A percentile compares a stretch with the other conserved stretches of the same genome.
Evolutionary conservation across 2,888 invertebrate genomes (phyloP).

Genomic region (Dioctria rufipes): DNA sequence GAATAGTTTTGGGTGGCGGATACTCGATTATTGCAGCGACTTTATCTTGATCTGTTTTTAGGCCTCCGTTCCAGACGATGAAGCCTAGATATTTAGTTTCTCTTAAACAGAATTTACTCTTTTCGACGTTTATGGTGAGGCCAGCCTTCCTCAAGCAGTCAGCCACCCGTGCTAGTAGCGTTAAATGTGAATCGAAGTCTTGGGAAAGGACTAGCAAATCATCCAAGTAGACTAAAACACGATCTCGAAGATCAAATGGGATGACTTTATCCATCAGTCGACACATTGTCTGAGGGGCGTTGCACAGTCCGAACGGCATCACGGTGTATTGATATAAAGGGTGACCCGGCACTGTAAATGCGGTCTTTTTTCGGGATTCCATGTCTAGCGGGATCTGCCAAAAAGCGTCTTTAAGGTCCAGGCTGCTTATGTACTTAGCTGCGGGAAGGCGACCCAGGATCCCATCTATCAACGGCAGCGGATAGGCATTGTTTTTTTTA

Average conservation of each 20-base stretch:
- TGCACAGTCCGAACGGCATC: too few relatives aligned
- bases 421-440: too few relatives aligned
- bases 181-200: neutral
- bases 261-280: neutral
- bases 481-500: neutral
- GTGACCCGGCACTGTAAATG: slow-evolving; percentile 30
- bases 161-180: accelerated
- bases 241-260: neutral
- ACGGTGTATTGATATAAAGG: slow-evolving; percentile 33
- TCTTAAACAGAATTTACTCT: neutral
- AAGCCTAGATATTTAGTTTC: slow-evolving; percentile 17
- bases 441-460: neutral
- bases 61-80: neutral
- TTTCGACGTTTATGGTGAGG: too few relatives aligned
- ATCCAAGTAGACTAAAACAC: too few relatives aligned
- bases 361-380: slow-evolving; percentile 20
- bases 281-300: too few relatives aligned
- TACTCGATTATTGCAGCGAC: neutral
- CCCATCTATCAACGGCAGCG: neutral
- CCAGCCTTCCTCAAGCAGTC: neutral
- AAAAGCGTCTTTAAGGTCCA: too few relatives aligned
- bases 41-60: neutral
- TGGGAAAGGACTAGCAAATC: neutral
- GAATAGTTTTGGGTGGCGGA: slow-evolving; percentile 1
- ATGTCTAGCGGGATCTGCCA: too few relatives aligned